Evolutionary conservation across 2,797 vertebrate genomes (phyloP).

Genomic region (Clamator glandarius): DNA sequence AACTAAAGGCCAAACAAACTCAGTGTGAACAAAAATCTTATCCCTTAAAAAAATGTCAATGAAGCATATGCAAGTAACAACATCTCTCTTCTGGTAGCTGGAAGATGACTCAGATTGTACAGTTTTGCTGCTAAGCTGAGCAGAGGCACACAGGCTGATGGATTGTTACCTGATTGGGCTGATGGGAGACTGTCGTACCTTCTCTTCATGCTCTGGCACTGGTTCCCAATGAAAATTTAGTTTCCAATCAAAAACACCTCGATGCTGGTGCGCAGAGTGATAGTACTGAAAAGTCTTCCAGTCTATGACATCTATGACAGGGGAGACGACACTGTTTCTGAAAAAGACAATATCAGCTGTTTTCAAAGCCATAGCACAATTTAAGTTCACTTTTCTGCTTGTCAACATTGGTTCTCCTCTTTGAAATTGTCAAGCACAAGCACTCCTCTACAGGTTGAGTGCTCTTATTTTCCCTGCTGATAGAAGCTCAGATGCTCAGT

Average conservation of each 20-base stretch:
- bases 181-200: constrained; percentile 75
- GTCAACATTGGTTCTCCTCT: not conserved
- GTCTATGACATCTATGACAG: constrained; percentile 87
- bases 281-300: constrained; percentile 87
- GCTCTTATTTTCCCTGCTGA: not conserved
- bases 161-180: constrained; percentile 82
- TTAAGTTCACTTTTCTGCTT: not conserved
- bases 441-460: not conserved
- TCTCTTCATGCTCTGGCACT: constrained; percentile 71
- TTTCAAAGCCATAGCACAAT: not conserved
- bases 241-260: constrained; percentile 88
- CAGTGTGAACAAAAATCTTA: not conserved
- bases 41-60: not conserved
- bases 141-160: not conserved
- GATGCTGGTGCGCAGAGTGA: constrained; percentile 79
- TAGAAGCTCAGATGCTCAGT: not conserved
- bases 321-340: constrained; percentile 87
- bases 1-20: not conserved
- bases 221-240: constrained; percentile 88
- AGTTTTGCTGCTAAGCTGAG: not conserved
- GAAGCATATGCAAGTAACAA: not conserved
- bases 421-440: not conserved
- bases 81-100: not conserved
- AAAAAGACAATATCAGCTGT: constrained; percentile 4
- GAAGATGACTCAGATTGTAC: not conserved